These are phyloP conservation scores for Peucedramus taeniatus DNA, from an alignment of 2,113 vertebrate genomes.

Conservation along the genomic window DNA sequence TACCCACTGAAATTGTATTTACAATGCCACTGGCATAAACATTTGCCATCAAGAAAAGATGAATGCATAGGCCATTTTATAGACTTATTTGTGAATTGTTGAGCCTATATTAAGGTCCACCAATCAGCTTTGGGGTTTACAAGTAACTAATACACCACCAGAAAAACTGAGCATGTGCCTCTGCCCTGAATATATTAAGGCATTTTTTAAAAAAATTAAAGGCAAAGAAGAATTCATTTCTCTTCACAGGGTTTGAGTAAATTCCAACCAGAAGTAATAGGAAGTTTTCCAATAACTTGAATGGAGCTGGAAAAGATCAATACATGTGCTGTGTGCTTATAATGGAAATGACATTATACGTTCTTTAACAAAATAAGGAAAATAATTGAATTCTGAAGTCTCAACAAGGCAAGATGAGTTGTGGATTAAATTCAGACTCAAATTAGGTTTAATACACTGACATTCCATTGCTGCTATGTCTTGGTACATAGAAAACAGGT, in stretches of 20 bases:
- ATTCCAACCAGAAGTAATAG: not conserved
- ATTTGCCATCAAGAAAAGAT: conserved; percentile 3
- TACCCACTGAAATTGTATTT: not conserved
- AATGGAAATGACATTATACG: not conserved
- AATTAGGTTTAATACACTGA: not conserved
- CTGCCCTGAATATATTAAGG: not conserved
- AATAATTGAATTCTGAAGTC: not conserved
- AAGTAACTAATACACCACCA: not conserved
- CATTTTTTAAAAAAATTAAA: not conserved
- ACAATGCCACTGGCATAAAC: not conserved
- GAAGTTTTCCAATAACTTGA: not conserved
- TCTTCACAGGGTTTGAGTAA: not conserved
- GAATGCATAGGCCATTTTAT: not conserved
- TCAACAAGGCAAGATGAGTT: not conserved
- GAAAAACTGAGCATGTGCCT: not conserved
- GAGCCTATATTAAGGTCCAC: not conserved
- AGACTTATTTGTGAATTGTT: not conserved
- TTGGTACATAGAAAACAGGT: not conserved
- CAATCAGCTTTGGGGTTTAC: not conserved
- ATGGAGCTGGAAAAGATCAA: not conserved
- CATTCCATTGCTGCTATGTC: not conserved
- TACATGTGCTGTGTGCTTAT: not conserved
- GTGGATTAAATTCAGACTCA: not conserved
- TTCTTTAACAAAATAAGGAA: not conserved
- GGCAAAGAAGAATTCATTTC: not conserved